Evolutionary conservation across 2,113 vertebrate genomes (phyloP).

Genomic region (Alces alces): DNA sequence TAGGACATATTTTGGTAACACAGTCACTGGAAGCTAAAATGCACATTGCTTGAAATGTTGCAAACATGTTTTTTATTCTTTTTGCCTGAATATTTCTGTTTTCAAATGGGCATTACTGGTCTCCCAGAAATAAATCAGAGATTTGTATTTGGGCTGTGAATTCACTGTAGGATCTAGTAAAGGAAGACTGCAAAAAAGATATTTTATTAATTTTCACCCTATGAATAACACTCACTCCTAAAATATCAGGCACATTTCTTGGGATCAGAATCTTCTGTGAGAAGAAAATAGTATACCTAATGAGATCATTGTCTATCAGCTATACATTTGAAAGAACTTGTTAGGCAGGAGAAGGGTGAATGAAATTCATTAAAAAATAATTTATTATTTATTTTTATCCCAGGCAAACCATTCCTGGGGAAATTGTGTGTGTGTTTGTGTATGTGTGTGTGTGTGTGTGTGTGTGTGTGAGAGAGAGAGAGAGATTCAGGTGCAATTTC

Average conservation of each 20-base stretch:
- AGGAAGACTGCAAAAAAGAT: background rate
- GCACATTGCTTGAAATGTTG: background rate
- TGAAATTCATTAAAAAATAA: background rate
- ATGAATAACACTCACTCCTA: background rate
- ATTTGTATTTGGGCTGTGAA: background rate
- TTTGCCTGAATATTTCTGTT: background rate
- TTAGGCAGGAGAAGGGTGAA: background rate
- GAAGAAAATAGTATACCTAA: background rate
- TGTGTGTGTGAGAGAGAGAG: background rate
- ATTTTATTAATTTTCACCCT: background rate
- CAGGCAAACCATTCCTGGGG: background rate
- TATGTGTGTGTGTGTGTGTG: background rate
- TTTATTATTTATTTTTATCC: background rate
- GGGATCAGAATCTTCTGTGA: background rate
- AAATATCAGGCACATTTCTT: background rate
- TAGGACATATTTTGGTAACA: background rate
- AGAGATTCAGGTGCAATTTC: background rate
- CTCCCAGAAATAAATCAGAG: background rate
- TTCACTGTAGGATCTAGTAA: background rate
- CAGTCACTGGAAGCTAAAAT: background rate
- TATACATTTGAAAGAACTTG: background rate
- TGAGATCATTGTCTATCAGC: background rate
- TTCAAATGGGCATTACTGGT: background rate
- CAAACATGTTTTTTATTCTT: background rate
- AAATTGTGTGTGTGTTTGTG: background rate